Percentiles rank a stretch among this genome's conserved stretches.
These are phyloP conservation scores for Lepisosteus oculatus DNA, from an alignment of 2,113 vertebrate species.

Conservation along the genomic window DNA sequence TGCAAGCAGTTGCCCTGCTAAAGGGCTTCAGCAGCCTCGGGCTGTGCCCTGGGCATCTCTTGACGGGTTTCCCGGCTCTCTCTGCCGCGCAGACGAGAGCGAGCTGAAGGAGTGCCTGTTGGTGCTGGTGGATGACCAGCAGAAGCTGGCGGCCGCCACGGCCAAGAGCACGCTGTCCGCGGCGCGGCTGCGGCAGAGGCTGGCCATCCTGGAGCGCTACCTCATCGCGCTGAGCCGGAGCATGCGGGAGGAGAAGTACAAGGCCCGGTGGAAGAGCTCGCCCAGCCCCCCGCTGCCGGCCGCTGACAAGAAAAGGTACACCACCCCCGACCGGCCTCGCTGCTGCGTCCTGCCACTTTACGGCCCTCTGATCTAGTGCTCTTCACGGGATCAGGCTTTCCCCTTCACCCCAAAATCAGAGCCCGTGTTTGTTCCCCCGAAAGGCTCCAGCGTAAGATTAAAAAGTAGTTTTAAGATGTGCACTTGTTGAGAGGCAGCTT, in stretches of 20 bases:
- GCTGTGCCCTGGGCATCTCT: too few species aligned
- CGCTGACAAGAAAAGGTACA: slow-evolving; percentile 89
- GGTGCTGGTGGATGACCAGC: slow-evolving; percentile 90
- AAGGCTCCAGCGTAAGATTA: too few species aligned
- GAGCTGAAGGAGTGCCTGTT: slow-evolving; percentile 91
- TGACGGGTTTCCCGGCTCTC: neutral
- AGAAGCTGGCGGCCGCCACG: slow-evolving; percentile 78
- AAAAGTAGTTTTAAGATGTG: too few species aligned
- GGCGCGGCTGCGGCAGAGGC: slow-evolving; percentile 84
- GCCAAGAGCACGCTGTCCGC: slow-evolving; percentile 90
- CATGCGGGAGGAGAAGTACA: slow-evolving; percentile 88
- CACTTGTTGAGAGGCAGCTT: too few species aligned
- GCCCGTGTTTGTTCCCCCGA: too few species aligned
- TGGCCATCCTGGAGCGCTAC: slow-evolving; percentile 91
- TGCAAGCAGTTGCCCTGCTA: too few species aligned
- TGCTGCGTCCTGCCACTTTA: too few species aligned
- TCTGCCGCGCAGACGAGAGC: slow-evolving; percentile 64
- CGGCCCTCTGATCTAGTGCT: too few species aligned
- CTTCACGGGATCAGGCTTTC: too few species aligned
- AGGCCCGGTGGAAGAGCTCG: slow-evolving; percentile 83
- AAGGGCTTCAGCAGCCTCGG: too few species aligned
- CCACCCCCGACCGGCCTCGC: neutral
- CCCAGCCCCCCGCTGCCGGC: slow-evolving; percentile 72
- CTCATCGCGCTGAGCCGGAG: slow-evolving; percentile 93
- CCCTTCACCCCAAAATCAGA: too few species aligned